These are phyloP conservation scores for Drosophila heteroneura DNA, from an alignment of 2,888 invertebrate species.

Conservation along the genomic window DNA sequence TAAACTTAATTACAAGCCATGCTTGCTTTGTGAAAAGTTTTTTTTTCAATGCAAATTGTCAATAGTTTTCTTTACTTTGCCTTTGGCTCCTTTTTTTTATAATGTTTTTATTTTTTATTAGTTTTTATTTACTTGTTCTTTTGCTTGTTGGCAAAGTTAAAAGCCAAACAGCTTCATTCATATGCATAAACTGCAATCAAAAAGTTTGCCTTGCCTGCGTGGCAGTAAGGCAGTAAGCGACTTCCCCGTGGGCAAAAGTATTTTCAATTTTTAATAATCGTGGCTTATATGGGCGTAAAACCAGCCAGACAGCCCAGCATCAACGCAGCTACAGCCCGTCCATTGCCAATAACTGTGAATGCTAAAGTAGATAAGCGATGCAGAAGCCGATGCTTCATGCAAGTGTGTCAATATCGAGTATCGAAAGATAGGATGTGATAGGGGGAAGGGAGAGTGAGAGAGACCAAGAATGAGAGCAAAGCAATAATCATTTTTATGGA, in stretches of 20 bases:
- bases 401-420: slow-evolving; percentile 43
- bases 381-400: slow-evolving; percentile 29
- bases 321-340: slow-evolving; percentile 8
- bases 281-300: slow-evolving; percentile 52
- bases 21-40: slow-evolving; percentile 33
- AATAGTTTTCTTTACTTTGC: slow-evolving; percentile 36
- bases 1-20: slow-evolving; percentile 62
- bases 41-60: slow-evolving; percentile 61
- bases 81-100: neutral
- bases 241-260: slow-evolving; percentile 46
- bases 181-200: slow-evolving; percentile 76
- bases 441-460: neutral
- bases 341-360: slow-evolving; percentile 43
- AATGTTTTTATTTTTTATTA: neutral
- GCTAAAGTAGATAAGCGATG: slow-evolving; percentile 36
- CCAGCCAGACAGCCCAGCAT: slow-evolving; percentile 13
- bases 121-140: slow-evolving; percentile 32
- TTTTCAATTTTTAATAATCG: slow-evolving; percentile 76
- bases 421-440: neutral
- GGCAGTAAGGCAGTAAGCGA: neutral
- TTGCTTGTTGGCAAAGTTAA: slow-evolving; percentile 52
- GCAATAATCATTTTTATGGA: slow-evolving; percentile 31
- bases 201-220: slow-evolving; percentile 42
- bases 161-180: slow-evolving; percentile 74
- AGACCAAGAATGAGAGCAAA: neutral